Evolutionary conservation across 2,797 vertebrate genomes (phyloP).

Genomic region (Danionella dracula): DNA sequence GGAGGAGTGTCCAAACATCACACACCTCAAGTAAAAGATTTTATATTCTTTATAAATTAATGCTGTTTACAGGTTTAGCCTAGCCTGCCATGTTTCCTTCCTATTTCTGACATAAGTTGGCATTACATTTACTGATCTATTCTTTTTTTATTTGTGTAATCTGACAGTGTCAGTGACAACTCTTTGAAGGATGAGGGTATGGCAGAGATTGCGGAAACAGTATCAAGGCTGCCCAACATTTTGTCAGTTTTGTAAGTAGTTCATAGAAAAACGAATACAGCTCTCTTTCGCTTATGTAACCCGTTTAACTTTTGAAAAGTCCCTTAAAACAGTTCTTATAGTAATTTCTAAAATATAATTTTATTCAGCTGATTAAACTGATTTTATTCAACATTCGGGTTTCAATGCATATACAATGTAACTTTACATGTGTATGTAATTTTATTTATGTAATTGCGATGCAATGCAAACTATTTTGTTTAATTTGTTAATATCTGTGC

Average conservation of each 20-base stretch:
- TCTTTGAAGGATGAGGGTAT: constrained; percentile 67
- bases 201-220: constrained; percentile 51
- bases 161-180: constrained; percentile 78
- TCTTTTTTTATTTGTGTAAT: constrained; percentile 24
- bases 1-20: constrained; percentile 66
- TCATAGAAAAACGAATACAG: neutral
- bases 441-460: no score
- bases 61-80: neutral
- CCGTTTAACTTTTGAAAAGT: no score
- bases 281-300: neutral
- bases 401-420: no score
- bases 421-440: no score
- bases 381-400: no score
- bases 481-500: no score
- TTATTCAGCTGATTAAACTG: no score
- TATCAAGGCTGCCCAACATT: constrained; percentile 64
- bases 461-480: no score
- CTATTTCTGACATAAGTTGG: no score
- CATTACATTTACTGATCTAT: no score
- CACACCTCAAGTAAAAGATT: constrained; percentile 74
- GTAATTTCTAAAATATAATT: no score
- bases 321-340: no score
- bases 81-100: neutral
- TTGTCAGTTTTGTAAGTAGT: constrained; percentile 72
- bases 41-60: neutral